phyloP scores from a whole-genome alignment of 1,140 invertebrate genomes.

The Heliothis virescens region DNA sequence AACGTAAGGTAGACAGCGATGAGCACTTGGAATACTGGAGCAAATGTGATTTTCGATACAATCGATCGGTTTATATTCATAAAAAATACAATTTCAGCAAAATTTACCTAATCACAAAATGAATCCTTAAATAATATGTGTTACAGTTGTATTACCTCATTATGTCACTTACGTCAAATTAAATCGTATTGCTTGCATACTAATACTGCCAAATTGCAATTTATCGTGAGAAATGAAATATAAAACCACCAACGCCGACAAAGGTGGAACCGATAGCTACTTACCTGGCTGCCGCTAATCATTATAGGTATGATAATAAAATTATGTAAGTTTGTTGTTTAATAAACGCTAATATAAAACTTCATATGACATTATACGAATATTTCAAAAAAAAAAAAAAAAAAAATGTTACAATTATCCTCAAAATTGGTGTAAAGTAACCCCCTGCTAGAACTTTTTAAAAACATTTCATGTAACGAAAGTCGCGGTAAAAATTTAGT shows the following conservation, averaged over 20 bases:
- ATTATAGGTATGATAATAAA: slow-evolving; percentile 4
- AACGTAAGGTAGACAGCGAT: slow-evolving; percentile 2
- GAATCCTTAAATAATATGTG: not conserved
- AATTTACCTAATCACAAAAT: not conserved
- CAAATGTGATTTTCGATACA: not conserved
- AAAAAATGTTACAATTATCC: not conserved
- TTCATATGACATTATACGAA: not conserved
- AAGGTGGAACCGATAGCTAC: slow-evolving; percentile 2
- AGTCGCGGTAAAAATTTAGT: not conserved
- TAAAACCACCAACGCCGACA: not conserved
- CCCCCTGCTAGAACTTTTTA: slow-evolving; percentile 1
- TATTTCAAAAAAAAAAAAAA: no score
- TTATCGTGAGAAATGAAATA: slow-evolving; percentile 3
- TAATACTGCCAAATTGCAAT: not conserved
- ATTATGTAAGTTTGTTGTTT: slow-evolving; percentile 3
- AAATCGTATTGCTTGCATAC: slow-evolving; percentile 3
- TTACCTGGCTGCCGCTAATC: not conserved
- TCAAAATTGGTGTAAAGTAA: slow-evolving; percentile 3
- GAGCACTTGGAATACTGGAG: slow-evolving; percentile 2
- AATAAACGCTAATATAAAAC: slow-evolving; percentile 1
- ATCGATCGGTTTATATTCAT: not conserved
- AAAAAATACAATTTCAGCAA: slow-evolving; percentile 3
- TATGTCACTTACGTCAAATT: not conserved
- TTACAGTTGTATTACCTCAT: not conserved
- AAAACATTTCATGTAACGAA: slow-evolving; percentile 1